Percentiles rank a stretch among this genome's conserved stretches.
Evolutionary conservation across 2,113 vertebrate species (phyloP).

Genomic region (Coregonus clupeaformis): DNA sequence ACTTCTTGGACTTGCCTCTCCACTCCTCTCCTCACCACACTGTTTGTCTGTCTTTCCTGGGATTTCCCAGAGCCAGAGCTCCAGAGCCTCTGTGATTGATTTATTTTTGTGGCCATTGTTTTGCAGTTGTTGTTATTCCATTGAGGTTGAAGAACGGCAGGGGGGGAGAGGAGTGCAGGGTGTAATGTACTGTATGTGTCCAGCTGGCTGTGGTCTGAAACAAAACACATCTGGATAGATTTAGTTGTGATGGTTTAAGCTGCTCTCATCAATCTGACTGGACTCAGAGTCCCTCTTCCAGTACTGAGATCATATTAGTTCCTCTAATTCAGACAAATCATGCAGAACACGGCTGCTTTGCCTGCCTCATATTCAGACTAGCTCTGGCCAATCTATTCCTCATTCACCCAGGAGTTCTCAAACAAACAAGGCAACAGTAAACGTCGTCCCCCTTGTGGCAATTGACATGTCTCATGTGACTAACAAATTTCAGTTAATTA

Average conservation of each 20-base stretch:
- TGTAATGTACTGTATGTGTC: conserved; percentile 23
- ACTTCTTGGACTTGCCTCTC: conserved; percentile 52
- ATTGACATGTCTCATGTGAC: too few relatives aligned
- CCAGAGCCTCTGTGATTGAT: conserved; percentile 61
- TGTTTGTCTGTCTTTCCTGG: conserved; percentile 59
- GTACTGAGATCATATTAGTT: not conserved
- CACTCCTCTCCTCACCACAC: conserved; percentile 48
- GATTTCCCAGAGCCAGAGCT: conserved; percentile 58
- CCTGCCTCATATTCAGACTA: not conserved
- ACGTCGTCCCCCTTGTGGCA: too few relatives aligned
- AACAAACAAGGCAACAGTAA: too few relatives aligned
- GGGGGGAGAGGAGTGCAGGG: not conserved
- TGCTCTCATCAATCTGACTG: not conserved
- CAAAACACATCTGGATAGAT: conserved; percentile 8
- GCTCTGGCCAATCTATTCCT: not conserved
- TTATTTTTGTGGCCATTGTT: conserved; percentile 66
- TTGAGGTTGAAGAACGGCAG: conserved; percentile 11
- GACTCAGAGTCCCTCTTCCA: not conserved
- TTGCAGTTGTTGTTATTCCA: conserved; percentile 51
- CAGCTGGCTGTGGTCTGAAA: conserved; percentile 4
- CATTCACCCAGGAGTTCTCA: not conserved
- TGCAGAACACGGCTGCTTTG: not conserved
- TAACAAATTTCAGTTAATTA: too few relatives aligned
- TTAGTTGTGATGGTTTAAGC: conserved; percentile 1
- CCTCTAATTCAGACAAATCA: not conserved